Evolutionary conservation across 2,888 invertebrate genomes (phyloP).

Genomic region (Melangyna quadrimaculata): DNA sequence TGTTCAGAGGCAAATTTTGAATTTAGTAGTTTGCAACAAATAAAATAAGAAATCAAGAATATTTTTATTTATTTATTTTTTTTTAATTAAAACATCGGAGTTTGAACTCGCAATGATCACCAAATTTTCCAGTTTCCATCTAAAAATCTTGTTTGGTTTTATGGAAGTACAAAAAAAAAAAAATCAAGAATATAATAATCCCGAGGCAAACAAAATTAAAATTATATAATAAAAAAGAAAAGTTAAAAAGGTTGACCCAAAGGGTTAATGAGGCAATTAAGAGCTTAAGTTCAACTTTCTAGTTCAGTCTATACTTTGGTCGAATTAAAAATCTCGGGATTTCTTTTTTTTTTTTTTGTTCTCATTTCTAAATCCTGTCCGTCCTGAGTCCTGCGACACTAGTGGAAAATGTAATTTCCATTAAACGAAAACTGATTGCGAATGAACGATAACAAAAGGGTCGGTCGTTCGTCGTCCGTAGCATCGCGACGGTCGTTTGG

Average conservation of each 20-base stretch:
- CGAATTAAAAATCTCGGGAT: constrained; percentile 4
- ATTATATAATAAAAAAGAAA: background rate
- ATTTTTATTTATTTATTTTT: too few species aligned
- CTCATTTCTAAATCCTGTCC: background rate
- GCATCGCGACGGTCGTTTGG: background rate
- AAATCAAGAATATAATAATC: background rate
- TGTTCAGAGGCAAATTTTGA: too few species aligned
- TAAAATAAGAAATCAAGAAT: too few species aligned
- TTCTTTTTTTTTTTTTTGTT: background rate
- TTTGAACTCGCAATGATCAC: background rate
- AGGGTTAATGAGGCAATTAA: constrained; percentile 68
- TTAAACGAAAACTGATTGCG: constrained; percentile 60
- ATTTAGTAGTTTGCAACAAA: background rate
- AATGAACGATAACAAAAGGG: constrained; percentile 52
- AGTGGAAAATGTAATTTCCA: constrained; percentile 28
- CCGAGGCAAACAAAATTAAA: background rate
- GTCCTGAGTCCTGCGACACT: too few species aligned
- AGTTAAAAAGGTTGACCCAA: constrained; percentile 54
- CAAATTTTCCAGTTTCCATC: background rate
- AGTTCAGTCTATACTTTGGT: constrained; percentile 11
- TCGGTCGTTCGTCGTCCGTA: background rate
- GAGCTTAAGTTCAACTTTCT: constrained; percentile 43
- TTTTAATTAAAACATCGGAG: background rate
- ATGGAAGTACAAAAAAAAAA: background rate
- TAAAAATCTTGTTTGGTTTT: background rate